These are phyloP conservation scores for Yasuhikotakia modesta DNA, from an alignment of 2,797 vertebrate species.

Conservation along the genomic window DNA sequence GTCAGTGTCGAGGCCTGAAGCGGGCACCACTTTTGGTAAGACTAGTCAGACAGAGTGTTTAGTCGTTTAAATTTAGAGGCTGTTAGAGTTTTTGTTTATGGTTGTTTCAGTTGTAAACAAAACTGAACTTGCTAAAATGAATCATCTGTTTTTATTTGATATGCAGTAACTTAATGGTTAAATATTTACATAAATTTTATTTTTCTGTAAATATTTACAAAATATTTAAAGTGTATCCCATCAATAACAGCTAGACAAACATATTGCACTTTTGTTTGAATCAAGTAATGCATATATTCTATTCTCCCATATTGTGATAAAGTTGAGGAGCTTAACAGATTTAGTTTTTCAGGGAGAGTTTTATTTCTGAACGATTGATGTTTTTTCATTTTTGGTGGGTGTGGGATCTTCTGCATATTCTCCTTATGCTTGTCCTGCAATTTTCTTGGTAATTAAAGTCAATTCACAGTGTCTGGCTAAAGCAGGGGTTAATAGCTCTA, in stretches of 20 bases:
- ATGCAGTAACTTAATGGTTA: too few relatives aligned
- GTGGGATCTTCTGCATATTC: conserved; percentile 21
- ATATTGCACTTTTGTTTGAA: background rate
- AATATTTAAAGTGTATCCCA: too few relatives aligned
- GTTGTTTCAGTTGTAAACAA: background rate
- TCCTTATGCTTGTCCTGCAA: conserved; percentile 20
- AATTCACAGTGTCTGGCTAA: conserved; percentile 10
- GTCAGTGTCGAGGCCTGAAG: conserved; percentile 92
- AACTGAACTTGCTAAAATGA: background rate
- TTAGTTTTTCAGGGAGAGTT: background rate
- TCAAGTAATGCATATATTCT: background rate
- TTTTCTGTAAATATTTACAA: too few relatives aligned
- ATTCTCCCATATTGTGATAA: background rate
- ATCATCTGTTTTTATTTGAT: too few relatives aligned
- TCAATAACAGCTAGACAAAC: background rate
- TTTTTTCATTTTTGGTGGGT: conserved; percentile 14
- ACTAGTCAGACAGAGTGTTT: conserved; percentile 5
- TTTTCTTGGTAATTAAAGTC: conserved; percentile 7
- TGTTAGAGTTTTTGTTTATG: background rate
- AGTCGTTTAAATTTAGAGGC: background rate
- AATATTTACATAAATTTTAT: too few relatives aligned
- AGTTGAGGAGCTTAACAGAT: background rate
- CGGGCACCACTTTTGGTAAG: conserved; percentile 96
- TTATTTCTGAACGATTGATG: background rate
- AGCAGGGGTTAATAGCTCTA: conserved; percentile 32